A percentile compares a stretch with the other conserved stretches of the same genome.
phyloP scores from a whole-genome alignment of 2,797 vertebrate genomes.

The Sebastiscus albofasciatus region DNA sequence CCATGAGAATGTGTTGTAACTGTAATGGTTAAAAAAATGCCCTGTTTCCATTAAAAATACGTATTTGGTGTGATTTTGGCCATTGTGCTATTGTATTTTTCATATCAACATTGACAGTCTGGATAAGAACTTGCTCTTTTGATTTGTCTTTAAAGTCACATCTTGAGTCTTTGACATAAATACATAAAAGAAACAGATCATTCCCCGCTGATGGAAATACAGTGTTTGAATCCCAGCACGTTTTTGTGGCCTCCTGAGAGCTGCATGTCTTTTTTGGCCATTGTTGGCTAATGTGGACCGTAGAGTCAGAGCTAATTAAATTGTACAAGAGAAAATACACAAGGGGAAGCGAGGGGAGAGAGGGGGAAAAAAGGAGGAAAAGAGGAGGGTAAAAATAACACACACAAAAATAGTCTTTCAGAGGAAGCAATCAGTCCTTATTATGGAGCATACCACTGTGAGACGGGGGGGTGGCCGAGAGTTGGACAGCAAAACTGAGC shows the following conservation, averaged over 20 bases:
- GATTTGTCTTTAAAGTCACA: not conserved
- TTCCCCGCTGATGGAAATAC: not conserved
- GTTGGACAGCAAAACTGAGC: not conserved
- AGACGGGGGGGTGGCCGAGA: constrained; percentile 41
- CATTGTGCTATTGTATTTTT: not conserved
- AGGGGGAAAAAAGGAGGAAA: not conserved
- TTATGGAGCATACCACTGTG: constrained; percentile 71
- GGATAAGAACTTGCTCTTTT: not conserved
- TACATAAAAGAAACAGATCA: not conserved
- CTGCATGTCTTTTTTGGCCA: constrained; percentile 10
- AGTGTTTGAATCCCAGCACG: not conserved
- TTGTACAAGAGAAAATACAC: constrained; percentile 72
- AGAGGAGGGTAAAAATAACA: constrained; percentile 47
- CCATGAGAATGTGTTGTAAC: no score
- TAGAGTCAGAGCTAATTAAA: constrained; percentile 77
- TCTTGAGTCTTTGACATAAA: not conserved
- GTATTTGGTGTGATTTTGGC: not conserved
- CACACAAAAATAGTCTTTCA: constrained; percentile 72
- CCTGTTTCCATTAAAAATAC: not conserved
- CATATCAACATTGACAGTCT: not conserved
- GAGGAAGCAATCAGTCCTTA: constrained; percentile 77
- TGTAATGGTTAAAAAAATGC: not conserved
- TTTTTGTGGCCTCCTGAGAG: not conserved
- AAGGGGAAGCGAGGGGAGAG: constrained; percentile 62
- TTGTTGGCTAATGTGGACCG: constrained; percentile 34